Evolutionary conservation across 2,888 invertebrate genomes (phyloP), one percentile per base, ranked within the genome.

Genomic region (Eupithecia subumbrata): DNA sequence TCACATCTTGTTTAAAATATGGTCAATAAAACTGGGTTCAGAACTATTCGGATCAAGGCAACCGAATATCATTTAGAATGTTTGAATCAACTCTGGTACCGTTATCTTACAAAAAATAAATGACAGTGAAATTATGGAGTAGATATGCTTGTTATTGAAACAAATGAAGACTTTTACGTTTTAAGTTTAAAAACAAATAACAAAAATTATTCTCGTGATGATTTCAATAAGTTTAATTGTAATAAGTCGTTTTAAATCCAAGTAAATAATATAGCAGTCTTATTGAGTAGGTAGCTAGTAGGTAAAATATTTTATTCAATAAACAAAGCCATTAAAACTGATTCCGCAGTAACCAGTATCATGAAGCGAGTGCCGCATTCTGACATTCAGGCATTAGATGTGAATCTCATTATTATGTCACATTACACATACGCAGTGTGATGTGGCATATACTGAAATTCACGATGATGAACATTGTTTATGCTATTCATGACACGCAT

Each of bases 401-500:
- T 43, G 25, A 68, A 68, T 68, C 16, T 67, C 67, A 67, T 67
- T 22, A 56, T 68, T 43, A 68, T 40, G 68, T 22, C 25, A 68
- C 43, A 68, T 43, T 56, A 56, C 12, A 67, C 80, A 74, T n/a
- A 79, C 76, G 75, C 71, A 78, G 60, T 73, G 16, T 16, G 7
- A 66, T 71, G 63, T 73, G 43, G 43, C 64, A 64, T 74, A 48
- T 68, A 43, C 43, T 45, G 68, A 69, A 37, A 52, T 73, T 69
- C 37, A 40, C 9, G 71, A 71, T 64, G 72, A 74, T 74, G 64
- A 40, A 77, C 73, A 72, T 72, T 79, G 82, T 82, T 81, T 81
- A 81, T 74, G 3, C 30, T 71, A 77, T 80, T 79, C 81, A 73
- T 80, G 79, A 82, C 81, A 78, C 79, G 76, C 75, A 72, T 79